Evolutionary conservation across 2,888 invertebrate species (phyloP).

Genomic region (Dicroscelio sp.): DNA sequence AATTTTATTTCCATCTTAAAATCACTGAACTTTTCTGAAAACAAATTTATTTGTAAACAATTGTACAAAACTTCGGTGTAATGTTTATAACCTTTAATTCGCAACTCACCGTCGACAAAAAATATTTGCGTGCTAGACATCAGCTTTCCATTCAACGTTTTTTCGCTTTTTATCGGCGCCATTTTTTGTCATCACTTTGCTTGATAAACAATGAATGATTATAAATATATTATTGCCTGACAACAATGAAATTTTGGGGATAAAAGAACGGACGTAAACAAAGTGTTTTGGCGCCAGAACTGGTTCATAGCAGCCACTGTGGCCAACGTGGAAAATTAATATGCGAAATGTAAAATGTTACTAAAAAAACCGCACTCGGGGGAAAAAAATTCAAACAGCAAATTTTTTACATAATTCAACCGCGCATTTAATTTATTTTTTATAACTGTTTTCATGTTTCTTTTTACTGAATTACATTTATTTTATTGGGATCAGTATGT

Average conservation of each 20-base stretch:
- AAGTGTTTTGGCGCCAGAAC: neutral
- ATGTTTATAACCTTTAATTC: conserved; percentile 27
- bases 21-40: neutral
- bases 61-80: no score
- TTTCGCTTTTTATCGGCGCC: conserved; percentile 27
- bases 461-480: no score
- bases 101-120: conserved; percentile 51
- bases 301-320: no score
- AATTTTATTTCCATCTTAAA: neutral
- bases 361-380: no score
- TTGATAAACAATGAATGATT: neutral
- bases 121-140: conserved; percentile 55
- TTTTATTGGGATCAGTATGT: no score
- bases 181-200: neutral
- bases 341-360: no score
- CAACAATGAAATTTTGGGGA: neutral
- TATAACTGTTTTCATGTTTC: no score
- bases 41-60: neutral
- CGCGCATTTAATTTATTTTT: no score
- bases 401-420: no score
- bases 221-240: no score
- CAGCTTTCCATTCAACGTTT: conserved; percentile 32
- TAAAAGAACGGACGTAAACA: neutral
- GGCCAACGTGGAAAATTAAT: no score
- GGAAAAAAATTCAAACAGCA: no score